Conservation (phyloP, 2,113 vertebrate genomes). For the Peromyscus polionotus region DNA sequence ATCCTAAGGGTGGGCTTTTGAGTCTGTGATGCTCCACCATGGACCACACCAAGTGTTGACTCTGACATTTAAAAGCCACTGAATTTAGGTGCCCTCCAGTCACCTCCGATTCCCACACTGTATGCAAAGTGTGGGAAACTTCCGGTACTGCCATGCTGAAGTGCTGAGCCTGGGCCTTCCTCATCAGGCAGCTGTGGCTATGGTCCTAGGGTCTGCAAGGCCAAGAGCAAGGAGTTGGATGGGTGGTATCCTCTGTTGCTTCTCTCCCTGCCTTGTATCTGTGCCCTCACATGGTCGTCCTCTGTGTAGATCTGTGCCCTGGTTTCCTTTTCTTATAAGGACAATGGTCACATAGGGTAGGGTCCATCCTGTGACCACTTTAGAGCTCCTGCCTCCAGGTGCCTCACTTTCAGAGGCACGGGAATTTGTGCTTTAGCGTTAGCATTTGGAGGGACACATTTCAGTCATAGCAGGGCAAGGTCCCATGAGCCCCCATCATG, state of each 20-base stretch:
- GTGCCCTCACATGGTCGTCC: not conserved
- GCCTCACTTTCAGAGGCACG: not conserved
- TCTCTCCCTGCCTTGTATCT: not conserved
- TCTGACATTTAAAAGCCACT: not conserved
- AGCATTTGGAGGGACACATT: not conserved
- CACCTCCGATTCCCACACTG: not conserved
- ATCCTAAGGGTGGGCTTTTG: not conserved
- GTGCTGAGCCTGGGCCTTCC: not conserved
- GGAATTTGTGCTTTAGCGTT: not conserved
- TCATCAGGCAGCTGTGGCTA: not conserved
- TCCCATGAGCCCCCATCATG: not conserved
- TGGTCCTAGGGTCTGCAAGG: not conserved
- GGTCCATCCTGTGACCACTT: not conserved
- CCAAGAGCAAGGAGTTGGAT: not conserved
- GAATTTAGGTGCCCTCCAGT: not conserved
- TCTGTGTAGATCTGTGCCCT: not conserved
- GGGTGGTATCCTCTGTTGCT: not conserved
- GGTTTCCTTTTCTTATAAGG: not conserved
- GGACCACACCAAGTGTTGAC: too few species aligned
- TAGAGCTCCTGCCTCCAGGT: not conserved
- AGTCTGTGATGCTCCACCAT: not conserved
- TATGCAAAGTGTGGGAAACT: not conserved
- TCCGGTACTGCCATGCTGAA: not conserved
- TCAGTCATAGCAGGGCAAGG: not conserved
- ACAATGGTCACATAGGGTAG: not conserved